phyloP scores from a whole-genome alignment of 2,113 vertebrate genomes.

The Prunella fulvescens region DNA sequence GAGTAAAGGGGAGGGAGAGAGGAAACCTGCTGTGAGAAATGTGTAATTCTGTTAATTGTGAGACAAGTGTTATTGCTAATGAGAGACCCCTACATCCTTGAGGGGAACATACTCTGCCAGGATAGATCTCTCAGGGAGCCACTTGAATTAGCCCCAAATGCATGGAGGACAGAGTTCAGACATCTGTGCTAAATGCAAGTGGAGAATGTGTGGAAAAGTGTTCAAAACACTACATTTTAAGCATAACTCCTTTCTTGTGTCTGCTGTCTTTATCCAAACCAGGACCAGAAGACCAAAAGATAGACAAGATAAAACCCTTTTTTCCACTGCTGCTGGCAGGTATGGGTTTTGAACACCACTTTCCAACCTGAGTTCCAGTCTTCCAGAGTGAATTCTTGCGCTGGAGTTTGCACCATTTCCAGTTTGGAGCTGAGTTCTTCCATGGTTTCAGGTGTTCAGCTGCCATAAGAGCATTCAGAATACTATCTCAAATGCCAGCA shows the following conservation, averaged over 20 bases:
- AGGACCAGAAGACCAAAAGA: not conserved
- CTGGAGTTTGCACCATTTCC: not conserved
- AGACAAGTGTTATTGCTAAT: not conserved
- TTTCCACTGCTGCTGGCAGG: not conserved
- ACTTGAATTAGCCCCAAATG: not conserved
- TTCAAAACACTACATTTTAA: not conserved
- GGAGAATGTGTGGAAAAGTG: not conserved
- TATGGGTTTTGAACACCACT: fast-evolving
- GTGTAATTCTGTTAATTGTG: not conserved
- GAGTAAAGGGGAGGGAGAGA: not conserved
- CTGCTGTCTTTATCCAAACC: not conserved
- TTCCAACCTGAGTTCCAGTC: not conserved
- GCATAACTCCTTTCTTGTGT: not conserved
- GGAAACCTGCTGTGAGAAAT: not conserved
- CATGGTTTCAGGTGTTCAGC: not conserved
- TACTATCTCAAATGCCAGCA: not conserved
- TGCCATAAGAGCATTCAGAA: not conserved
- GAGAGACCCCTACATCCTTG: not conserved
- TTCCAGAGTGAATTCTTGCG: not conserved
- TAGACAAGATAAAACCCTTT: not conserved
- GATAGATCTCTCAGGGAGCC: not conserved
- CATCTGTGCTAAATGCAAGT: not conserved
- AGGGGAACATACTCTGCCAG: not conserved
- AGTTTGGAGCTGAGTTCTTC: not conserved
- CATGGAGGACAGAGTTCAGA: not conserved